phyloP scores from a whole-genome alignment of 2,888 invertebrate genomes.

The Entomobrya proxima region DNA sequence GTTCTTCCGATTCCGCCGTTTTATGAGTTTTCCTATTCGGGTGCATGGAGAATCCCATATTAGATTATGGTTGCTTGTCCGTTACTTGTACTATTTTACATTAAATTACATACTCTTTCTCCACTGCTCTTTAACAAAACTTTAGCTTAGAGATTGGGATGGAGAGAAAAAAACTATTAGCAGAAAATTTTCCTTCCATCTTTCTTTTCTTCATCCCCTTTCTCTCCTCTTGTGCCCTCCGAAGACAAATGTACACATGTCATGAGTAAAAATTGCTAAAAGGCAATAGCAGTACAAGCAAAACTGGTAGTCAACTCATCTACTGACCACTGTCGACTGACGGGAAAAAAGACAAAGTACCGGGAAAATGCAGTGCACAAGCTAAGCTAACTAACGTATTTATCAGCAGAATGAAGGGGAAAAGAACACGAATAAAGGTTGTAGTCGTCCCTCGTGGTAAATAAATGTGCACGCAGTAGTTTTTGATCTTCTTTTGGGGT shows the following conservation, averaged over 20 bases:
- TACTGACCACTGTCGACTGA: background rate
- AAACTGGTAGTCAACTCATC: background rate
- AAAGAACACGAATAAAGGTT: background rate
- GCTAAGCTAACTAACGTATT: background rate
- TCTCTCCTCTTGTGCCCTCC: background rate
- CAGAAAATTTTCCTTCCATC: background rate
- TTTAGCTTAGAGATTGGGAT: background rate
- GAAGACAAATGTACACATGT: slow-evolving; percentile 22
- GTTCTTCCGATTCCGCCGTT: background rate
- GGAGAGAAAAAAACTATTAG: slow-evolving; percentile 9
- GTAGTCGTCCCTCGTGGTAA: background rate
- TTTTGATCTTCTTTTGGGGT: background rate
- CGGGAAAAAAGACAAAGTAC: background rate
- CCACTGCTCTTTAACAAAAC: background rate
- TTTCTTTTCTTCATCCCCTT: background rate
- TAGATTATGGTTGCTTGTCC: background rate
- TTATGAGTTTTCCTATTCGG: slow-evolving; percentile 29
- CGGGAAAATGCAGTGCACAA: background rate
- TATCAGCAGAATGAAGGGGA: no score
- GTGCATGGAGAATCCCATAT: background rate
- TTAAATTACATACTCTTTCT: slow-evolving; percentile 35
- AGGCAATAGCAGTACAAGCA: background rate
- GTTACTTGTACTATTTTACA: slow-evolving; percentile 6
- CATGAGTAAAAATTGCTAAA: slow-evolving; percentile 28
- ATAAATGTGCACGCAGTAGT: background rate